These are phyloP conservation scores for Ateles fusciceps DNA, from an alignment of 2,797 vertebrate genomes.

Conservation along the genomic window DNA sequence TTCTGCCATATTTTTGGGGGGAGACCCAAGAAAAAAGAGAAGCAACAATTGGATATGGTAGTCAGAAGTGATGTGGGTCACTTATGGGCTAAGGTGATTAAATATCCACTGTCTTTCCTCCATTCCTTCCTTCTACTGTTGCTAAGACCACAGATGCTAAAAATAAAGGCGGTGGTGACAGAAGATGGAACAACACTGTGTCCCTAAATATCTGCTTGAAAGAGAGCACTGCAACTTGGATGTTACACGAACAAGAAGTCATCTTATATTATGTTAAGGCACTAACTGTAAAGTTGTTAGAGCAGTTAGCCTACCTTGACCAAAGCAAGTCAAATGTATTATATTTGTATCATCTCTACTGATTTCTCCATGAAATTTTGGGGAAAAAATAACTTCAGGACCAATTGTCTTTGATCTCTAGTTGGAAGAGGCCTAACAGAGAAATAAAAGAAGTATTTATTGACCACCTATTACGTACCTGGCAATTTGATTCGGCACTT, in stretches of 20 bases:
- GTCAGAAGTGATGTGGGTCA: neutral
- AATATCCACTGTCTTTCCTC: neutral
- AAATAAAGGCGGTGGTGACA: neutral
- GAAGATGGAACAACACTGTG: neutral
- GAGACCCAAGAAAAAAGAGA: neutral
- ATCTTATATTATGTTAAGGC: neutral
- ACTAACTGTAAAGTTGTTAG: neutral
- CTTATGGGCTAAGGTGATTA: neutral
- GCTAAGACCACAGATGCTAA: neutral
- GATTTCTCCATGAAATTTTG: neutral
- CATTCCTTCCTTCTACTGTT: neutral
- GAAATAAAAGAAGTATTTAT: neutral
- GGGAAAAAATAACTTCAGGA: neutral
- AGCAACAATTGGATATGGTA: neutral
- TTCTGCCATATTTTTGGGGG: neutral
- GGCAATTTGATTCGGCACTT: neutral
- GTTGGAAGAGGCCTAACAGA: neutral
- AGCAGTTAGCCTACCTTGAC: neutral
- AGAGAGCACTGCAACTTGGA: neutral
- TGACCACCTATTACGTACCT: neutral
- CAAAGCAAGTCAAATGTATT: neutral
- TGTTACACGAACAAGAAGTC: neutral
- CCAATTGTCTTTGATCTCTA: neutral
- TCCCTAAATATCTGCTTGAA: neutral
- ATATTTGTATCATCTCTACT: neutral